These are phyloP conservation scores for Triplophysa rosa DNA, from an alignment of 2,113 vertebrate species.

Conservation along the genomic window DNA sequence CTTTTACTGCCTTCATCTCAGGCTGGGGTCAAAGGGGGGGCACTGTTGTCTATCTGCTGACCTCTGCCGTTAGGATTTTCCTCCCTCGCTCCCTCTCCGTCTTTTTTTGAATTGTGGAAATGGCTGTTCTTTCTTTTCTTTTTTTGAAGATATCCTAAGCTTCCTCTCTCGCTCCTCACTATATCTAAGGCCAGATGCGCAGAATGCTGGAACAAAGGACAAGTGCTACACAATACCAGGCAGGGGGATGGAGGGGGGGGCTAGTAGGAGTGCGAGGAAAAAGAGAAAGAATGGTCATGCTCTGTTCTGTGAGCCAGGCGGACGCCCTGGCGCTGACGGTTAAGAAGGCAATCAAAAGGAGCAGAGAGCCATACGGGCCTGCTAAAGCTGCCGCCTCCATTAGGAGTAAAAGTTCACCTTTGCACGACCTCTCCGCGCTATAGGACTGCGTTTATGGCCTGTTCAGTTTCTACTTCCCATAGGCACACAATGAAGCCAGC, in stretches of 20 bases:
- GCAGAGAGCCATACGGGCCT: slow-evolving; percentile 37
- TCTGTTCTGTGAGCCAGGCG: slow-evolving; percentile 69
- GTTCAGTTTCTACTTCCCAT: slow-evolving; percentile 71
- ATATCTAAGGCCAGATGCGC: slow-evolving; percentile 78
- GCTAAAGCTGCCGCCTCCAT: slow-evolving; percentile 57
- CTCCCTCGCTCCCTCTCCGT: slow-evolving; percentile 33
- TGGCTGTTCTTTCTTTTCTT: slow-evolving; percentile 50
- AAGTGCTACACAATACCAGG: slow-evolving; percentile 77
- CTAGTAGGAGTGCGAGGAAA: slow-evolving; percentile 46
- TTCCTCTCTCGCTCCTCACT: slow-evolving; percentile 66
- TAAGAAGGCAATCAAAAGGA: slow-evolving; percentile 65
- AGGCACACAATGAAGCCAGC: slow-evolving; percentile 72
- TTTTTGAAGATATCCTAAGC: slow-evolving; percentile 54
- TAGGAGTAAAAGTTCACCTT: slow-evolving; percentile 72
- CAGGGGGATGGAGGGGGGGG: slow-evolving; percentile 54
- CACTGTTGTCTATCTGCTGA: slow-evolving; percentile 83
- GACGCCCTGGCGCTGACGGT: slow-evolving; percentile 60
- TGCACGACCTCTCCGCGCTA: slow-evolving; percentile 69
- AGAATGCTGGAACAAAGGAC: slow-evolving; percentile 77
- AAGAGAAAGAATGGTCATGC: slow-evolving; percentile 52
- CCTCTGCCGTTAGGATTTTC: slow-evolving; percentile 72
- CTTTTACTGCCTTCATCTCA: slow-evolving; percentile 83
- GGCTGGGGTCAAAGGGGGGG: slow-evolving; percentile 84
- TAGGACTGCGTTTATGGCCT: slow-evolving; percentile 73
- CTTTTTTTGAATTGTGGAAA: slow-evolving; percentile 63